A percentile compares a stretch with the other conserved stretches of the same genome.
Conservation (phyloP, 1,140 invertebrate species). For the Temnothorax longispinosus region DNA sequence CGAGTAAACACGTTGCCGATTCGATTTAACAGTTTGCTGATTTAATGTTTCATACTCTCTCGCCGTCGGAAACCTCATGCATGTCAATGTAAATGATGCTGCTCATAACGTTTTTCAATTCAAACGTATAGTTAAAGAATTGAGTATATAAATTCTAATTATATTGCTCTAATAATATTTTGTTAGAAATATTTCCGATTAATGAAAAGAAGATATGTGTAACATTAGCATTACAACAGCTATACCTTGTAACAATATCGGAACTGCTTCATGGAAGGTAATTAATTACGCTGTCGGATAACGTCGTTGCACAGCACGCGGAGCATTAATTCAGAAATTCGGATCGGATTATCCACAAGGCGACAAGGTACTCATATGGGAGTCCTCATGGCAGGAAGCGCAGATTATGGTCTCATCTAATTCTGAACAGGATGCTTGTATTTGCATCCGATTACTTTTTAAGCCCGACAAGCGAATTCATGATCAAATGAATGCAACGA, state of each 20-base stretch:
- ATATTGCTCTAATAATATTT: background rate
- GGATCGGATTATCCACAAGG: constrained; percentile 71
- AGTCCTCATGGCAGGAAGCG: constrained; percentile 64
- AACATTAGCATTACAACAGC: background rate
- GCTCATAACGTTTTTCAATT: background rate
- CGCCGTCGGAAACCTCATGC: background rate
- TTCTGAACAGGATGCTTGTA: constrained; percentile 35
- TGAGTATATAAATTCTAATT: background rate
- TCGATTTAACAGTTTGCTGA: constrained; percentile 15
- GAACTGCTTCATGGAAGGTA: background rate
- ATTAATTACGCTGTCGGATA: constrained; percentile 9
- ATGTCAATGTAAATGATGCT: background rate
- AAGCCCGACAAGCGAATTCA: constrained; percentile 17
- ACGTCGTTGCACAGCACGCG: constrained; percentile 8
- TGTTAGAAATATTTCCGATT: background rate
- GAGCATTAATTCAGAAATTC: constrained; percentile 70
- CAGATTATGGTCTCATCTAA: constrained; percentile 34
- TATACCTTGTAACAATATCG: background rate
- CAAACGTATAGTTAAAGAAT: background rate
- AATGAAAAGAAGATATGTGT: background rate
- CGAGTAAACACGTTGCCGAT: background rate
- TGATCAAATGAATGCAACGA: background rate
- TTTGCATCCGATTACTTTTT: constrained; percentile 55
- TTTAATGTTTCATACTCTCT: constrained; percentile 5
- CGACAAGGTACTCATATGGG: constrained; percentile 20